These are phyloP conservation scores for Phyllotreta striolata DNA, from an alignment of 2,888 invertebrate species.

Conservation along the genomic window DNA sequence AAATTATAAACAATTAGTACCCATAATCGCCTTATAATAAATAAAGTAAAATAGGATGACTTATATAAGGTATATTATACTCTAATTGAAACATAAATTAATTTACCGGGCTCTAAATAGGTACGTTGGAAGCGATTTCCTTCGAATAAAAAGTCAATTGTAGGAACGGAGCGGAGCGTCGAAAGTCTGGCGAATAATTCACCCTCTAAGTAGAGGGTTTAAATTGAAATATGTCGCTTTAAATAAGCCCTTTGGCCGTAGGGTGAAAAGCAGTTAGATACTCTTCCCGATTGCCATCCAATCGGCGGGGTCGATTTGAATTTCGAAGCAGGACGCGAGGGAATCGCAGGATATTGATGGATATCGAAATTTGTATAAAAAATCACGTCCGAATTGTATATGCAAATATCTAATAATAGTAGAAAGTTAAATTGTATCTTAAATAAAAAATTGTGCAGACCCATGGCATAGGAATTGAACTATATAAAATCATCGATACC, in stretches of 20 bases:
- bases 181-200: conserved; percentile 44
- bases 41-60: no score
- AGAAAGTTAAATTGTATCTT: no score
- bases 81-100: no score
- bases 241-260: conserved; percentile 54
- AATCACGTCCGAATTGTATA: not conserved
- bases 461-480: no score
- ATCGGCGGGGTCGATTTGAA: conserved; percentile 33
- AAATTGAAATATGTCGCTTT: conserved; percentile 57
- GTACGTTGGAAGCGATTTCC: conserved; percentile 8
- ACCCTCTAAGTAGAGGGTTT: conserved; percentile 46
- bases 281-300: conserved; percentile 51
- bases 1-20: no score
- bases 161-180: conserved; percentile 26
- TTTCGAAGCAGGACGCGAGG: conserved; percentile 36
- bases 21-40: no score
- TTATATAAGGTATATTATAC: no score
- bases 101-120: not conserved
- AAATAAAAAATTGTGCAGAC: no score
- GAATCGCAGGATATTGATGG: conserved; percentile 40
- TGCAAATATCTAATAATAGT: no score
- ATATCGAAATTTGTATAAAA: not conserved
- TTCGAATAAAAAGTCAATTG: conserved; percentile 34
- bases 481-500: no score
- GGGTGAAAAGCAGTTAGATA: conserved; percentile 55